These are phyloP conservation scores for Andrena cerasifolii DNA, from an alignment of 1,140 invertebrate species.

Conservation along the genomic window DNA sequence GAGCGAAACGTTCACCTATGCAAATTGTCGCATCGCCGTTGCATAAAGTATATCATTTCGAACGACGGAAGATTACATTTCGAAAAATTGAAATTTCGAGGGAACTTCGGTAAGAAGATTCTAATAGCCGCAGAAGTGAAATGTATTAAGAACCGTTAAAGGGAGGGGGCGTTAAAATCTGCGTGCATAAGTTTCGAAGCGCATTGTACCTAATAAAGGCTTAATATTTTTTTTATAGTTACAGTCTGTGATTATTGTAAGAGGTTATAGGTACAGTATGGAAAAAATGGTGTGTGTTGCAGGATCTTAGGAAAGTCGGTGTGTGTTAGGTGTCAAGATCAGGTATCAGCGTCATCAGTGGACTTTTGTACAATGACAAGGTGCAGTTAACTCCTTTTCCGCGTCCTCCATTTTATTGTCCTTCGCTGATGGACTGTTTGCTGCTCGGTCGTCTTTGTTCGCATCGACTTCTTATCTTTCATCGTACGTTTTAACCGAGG, in stretches of 20 bases:
- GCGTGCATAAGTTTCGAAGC: background rate
- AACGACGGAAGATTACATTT: too few species aligned
- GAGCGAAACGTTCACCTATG: too few species aligned
- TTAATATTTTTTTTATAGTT: conserved; percentile 32
- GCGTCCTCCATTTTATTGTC: conserved; percentile 73
- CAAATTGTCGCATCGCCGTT: too few species aligned
- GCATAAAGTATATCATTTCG: too few species aligned
- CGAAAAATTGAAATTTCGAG: too few species aligned
- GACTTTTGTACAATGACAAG: conserved; percentile 65
- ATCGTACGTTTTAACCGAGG: conserved; percentile 73
- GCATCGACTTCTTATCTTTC: conserved; percentile 72
- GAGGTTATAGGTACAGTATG: conserved; percentile 67
- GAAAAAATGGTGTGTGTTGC: conserved; percentile 75
- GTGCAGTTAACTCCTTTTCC: conserved; percentile 71
- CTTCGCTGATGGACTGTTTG: conserved; percentile 68
- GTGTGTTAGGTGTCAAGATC: conserved; percentile 73
- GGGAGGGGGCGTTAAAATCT: too few species aligned
- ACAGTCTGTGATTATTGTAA: conserved; percentile 47
- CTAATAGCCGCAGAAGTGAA: too few species aligned
- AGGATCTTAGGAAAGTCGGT: conserved; percentile 73
- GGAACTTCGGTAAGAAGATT: too few species aligned
- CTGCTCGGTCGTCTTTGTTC: conserved; percentile 71
- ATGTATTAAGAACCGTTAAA: too few species aligned
- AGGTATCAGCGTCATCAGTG: conserved; percentile 59
- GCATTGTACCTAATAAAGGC: background rate